Base-by-base conservation (phyloP, 2,888 invertebrate species). In the Apoda limacodes region DNA sequence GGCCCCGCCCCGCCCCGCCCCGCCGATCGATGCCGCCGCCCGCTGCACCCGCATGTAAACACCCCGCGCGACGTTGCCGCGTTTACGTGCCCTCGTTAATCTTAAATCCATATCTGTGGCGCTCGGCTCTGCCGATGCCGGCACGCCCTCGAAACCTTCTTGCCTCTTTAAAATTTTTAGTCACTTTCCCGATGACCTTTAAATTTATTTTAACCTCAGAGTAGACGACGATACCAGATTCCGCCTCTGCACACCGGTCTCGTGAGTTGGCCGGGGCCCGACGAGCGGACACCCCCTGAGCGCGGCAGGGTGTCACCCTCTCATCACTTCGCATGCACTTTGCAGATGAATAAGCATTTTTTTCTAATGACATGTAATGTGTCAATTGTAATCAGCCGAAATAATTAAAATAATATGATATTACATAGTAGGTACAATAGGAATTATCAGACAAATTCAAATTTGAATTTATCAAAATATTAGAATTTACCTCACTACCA, bases 51-150 rank as follows among this genome's bases (percentile, higher is more conserved):
- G 45, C 50, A 50, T 46, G 50, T 52, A 81, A 57, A 76, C 82
- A 17, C 17, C 48, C 45, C 85, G 84, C 46, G 85, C 85, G 85
- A 89, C 90, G 88, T 89, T 88, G 65, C 88, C 89, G 47, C 86
- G 89, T 76, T 39, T 46, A 51, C 82, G 68, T 82, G 83, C 50
- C 65, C 66, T 60, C 62, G 63, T 67, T 67, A 67, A 68, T 70
- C 69, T 70, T 63, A 66, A 68, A 72, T 72, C 71, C 70, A 72
- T 71, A 71, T 65, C 68, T 54, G 60, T 55, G 58, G 60, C 59
- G 58, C 55, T 53, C 52, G 59, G 51, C 53, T 46, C 54, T n/a
- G n/a, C 47, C 43, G n/a, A n/a, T 45, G 38, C 49, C 51, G 55
- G 50, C 55, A 52, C 56, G 56, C 59, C 54, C 60, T 56, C 57